Evolutionary conservation across 2,888 invertebrate species (phyloP).

Genomic region (Drosophila pseudotakahashii): DNA sequence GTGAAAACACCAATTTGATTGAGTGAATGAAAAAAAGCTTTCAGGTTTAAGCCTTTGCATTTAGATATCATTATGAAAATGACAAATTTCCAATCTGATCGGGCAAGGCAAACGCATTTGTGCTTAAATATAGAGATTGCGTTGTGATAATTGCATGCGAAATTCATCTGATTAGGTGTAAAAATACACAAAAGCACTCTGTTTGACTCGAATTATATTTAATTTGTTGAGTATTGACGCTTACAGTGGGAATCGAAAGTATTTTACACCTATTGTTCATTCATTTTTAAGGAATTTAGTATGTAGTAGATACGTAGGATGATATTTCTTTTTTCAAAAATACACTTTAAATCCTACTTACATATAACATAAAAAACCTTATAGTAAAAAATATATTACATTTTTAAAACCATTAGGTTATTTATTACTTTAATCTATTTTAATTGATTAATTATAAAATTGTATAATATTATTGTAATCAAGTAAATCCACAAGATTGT

Average conservation of each 20-base stretch:
- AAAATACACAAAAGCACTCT: conserved; percentile 23
- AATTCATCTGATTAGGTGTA: conserved; percentile 34
- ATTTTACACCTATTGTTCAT: neutral
- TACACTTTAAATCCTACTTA: too few species aligned
- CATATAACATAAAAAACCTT: too few species aligned
- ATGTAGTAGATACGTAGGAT: too few species aligned
- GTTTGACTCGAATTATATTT: conserved; percentile 18
- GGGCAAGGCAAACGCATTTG: conserved; percentile 40
- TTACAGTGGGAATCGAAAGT: conserved; percentile 8
- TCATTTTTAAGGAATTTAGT: too few species aligned
- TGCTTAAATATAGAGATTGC: conserved; percentile 26
- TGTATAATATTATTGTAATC: too few species aligned
- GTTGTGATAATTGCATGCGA: conserved; percentile 56
- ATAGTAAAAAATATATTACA: too few species aligned
- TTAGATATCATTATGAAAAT: conserved; percentile 23
- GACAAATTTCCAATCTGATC: conserved; percentile 43
- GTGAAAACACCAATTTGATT: conserved; percentile 16
- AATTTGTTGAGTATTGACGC: conserved; percentile 19
- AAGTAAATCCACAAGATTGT: too few species aligned
- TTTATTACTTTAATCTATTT: too few species aligned
- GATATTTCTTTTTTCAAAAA: too few species aligned
- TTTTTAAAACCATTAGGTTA: too few species aligned
- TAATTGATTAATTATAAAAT: too few species aligned
- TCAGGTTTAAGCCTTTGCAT: conserved; percentile 1
- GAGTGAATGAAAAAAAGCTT: conserved; percentile 30